Percentiles rank a stretch among this genome's conserved stretches.
Conservation (phyloP, 2,888 invertebrate species). For the Drosophila phalerata region DNA sequence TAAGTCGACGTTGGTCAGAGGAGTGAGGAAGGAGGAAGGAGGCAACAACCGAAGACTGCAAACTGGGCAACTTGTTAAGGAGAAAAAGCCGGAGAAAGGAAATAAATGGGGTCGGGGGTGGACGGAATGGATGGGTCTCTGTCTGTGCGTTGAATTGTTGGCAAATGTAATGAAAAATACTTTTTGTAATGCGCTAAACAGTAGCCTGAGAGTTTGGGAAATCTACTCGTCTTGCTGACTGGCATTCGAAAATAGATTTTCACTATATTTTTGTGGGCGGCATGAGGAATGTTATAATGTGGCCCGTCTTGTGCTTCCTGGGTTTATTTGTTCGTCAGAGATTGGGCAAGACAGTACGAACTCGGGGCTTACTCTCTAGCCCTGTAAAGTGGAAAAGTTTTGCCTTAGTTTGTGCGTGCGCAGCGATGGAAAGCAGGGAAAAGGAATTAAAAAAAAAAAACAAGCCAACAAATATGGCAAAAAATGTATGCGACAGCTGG, state of each 20-base stretch:
- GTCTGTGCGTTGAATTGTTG: slow-evolving; percentile 64
- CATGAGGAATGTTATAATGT: slow-evolving; percentile 23
- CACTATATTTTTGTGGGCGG: slow-evolving; percentile 58
- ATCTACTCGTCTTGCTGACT: slow-evolving; percentile 40
- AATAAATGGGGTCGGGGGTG: not conserved
- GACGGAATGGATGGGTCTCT: not conserved
- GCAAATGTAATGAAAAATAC: slow-evolving; percentile 79
- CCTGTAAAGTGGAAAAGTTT: slow-evolving; percentile 77
- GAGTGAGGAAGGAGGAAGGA: slow-evolving; percentile 1
- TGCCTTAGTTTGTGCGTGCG: slow-evolving; percentile 18
- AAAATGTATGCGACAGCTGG: slow-evolving; percentile 18
- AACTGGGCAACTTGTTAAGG: slow-evolving; percentile 24
- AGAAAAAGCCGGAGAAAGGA: slow-evolving; percentile 1
- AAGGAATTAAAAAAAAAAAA: slow-evolving; percentile 18
- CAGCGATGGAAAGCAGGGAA: not conserved
- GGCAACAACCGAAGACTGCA: slow-evolving; percentile 17
- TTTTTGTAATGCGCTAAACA: slow-evolving; percentile 61
- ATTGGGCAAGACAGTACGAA: slow-evolving; percentile 23
- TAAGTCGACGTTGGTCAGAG: slow-evolving; percentile 76
- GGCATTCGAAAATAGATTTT: slow-evolving; percentile 79
- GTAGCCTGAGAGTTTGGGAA: slow-evolving; percentile 1
- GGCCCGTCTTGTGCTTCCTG: not conserved
- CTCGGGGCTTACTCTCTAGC: slow-evolving; percentile 41
- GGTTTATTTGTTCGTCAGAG: slow-evolving; percentile 22
- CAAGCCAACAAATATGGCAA: slow-evolving; percentile 31